These are phyloP conservation scores for Drosophila orena DNA, from an alignment of 1,140 invertebrate species.

Conservation along the genomic window DNA sequence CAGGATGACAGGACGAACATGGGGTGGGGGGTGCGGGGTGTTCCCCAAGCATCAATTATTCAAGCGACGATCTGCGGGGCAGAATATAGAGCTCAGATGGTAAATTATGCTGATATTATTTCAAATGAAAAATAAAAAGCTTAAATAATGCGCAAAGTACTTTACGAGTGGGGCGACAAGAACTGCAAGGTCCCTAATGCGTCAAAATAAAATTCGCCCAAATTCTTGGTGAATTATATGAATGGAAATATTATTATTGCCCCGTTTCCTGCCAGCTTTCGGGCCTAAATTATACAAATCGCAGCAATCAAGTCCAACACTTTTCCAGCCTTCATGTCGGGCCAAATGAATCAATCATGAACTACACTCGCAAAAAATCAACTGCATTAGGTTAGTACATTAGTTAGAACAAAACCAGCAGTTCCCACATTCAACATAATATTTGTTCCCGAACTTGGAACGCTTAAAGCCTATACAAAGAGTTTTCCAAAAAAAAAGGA, in stretches of 20 bases:
- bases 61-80: conserved; percentile 7
- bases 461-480: too few species aligned
- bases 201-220: too few species aligned
- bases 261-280: not conserved
- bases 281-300: not conserved
- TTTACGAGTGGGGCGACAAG: not conserved
- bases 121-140: conserved; percentile 4
- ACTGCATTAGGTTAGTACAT: too few species aligned
- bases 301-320: conserved; percentile 5
- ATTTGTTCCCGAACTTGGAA: not conserved
- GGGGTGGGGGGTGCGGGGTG: too few species aligned
- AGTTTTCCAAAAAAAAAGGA: too few species aligned
- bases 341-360: conserved; percentile 59
- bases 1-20: not conserved
- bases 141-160: conserved; percentile 6
- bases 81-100: not conserved
- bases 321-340: not conserved
- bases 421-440: too few species aligned
- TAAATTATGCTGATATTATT: conserved; percentile 18
- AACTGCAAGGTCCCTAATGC: too few species aligned
- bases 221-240: not conserved
- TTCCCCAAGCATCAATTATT: conserved; percentile 7
- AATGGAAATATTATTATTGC: not conserved
- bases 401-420: too few species aligned
- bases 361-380: conserved; percentile 4